Percentiles rank a stretch among this genome's conserved stretches.
Conservation (phyloP, 2,888 invertebrate genomes). For the Eueremaeus valkanovi region DNA sequence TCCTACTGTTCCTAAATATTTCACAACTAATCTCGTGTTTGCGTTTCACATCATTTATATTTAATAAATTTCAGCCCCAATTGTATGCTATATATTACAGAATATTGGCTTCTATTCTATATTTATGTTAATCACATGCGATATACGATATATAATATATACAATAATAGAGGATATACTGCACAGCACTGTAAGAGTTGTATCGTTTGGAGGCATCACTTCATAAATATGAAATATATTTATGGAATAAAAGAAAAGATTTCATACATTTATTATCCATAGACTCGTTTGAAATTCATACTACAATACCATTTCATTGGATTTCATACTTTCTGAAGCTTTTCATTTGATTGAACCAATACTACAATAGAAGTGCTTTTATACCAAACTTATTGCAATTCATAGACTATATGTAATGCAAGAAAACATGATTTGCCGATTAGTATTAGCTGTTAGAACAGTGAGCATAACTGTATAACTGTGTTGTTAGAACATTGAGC, state of each 20-base stretch:
- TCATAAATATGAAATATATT: slow-evolving; percentile 17
- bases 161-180: neutral
- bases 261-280: neutral
- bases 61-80: neutral
- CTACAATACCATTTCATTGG: too few species aligned
- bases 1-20: neutral
- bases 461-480: too few species aligned
- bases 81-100: neutral
- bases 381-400: too few species aligned
- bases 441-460: too few species aligned
- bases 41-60: slow-evolving; percentile 9
- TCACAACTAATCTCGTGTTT: neutral
- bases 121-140: neutral
- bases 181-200: too few species aligned
- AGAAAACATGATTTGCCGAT: too few species aligned
- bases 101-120: neutral
- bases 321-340: too few species aligned
- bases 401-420: too few species aligned
- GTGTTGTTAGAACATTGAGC: too few species aligned
- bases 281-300: neutral
- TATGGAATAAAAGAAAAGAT: slow-evolving; percentile 5
- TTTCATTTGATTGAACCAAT: too few species aligned
- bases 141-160: neutral
- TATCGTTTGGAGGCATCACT: too few species aligned
- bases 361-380: too few species aligned